phyloP scores from a whole-genome alignment of 2,797 vertebrate species.

The Diglossa cyanea region DNA sequence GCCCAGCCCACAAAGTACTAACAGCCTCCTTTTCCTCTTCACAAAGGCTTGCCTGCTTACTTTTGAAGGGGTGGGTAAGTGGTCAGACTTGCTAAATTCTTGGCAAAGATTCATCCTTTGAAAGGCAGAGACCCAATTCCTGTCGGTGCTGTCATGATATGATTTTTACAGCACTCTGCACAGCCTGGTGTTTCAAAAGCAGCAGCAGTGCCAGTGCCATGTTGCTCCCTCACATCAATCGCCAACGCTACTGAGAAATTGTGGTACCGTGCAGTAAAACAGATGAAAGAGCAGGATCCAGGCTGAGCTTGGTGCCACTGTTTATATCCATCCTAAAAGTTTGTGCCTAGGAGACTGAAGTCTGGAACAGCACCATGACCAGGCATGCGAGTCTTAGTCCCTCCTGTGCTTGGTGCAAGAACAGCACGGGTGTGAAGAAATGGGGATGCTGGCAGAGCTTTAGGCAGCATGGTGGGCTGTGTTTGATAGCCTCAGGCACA shows the following conservation, averaged over 20 bases:
- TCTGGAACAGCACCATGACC: background rate
- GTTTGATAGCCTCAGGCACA: background rate
- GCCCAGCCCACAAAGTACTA: background rate
- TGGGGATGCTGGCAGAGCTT: background rate
- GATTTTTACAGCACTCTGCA: background rate
- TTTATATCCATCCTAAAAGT: background rate
- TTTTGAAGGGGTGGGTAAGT: background rate
- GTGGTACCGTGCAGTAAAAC: background rate
- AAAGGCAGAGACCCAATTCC: background rate
- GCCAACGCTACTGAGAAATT: background rate
- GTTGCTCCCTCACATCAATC: background rate
- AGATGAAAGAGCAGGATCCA: background rate
- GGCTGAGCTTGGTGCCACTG: background rate
- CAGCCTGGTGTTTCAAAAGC: background rate
- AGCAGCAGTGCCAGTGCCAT: background rate
- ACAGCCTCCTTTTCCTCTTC: background rate
- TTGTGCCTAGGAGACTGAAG: background rate
- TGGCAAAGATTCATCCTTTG: background rate
- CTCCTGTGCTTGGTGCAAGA: background rate
- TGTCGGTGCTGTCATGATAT: background rate
- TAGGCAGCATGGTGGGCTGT: background rate
- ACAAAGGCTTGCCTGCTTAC: background rate
- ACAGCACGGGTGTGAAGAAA: rapidly evolving
- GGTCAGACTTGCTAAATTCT: background rate
- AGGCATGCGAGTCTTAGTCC: rapidly evolving